phyloP scores from a whole-genome alignment of 2,113 vertebrate genomes.

The Ursus arctos region DNA sequence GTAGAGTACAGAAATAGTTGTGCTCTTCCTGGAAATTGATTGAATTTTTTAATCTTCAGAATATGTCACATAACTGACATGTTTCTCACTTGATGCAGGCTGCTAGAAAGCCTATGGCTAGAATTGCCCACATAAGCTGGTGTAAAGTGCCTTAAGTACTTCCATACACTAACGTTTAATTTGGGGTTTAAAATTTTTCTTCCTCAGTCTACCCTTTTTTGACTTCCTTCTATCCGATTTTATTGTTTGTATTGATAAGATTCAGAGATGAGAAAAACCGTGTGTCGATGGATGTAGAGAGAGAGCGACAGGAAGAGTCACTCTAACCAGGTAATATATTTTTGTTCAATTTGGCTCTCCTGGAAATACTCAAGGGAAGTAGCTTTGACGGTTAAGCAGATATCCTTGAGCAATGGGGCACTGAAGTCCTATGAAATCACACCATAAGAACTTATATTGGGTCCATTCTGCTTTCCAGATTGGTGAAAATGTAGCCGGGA shows the following conservation, averaged over 20 bases:
- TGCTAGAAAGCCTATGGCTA: neutral
- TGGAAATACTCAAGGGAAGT: neutral
- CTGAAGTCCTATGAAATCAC: conserved; percentile 7
- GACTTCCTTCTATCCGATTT: conserved; percentile 16
- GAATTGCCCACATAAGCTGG: neutral
- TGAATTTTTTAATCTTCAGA: conserved; percentile 6
- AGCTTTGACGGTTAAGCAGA: neutral
- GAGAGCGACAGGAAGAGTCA: neutral
- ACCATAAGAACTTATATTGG: neutral
- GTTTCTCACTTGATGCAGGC: conserved; percentile 4
- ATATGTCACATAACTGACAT: neutral
- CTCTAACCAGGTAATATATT: neutral
- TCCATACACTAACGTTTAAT: neutral
- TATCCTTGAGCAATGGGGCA: conserved; percentile 3
- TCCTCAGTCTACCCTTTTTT: conserved; percentile 38
- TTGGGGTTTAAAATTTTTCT: neutral
- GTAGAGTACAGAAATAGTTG: conserved; percentile 41
- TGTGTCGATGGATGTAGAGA: neutral
- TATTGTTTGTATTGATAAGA: conserved; percentile 16
- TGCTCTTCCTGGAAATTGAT: neutral
- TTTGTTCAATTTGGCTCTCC: conserved; percentile 5
- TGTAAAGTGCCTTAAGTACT: neutral
- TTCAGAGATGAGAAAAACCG: conserved; percentile 10
- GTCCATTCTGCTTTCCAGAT: conserved; percentile 43
- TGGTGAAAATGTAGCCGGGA: neutral